phyloP scores from a whole-genome alignment of 2,797 vertebrate species.

The Myotis vivesi region DNA sequence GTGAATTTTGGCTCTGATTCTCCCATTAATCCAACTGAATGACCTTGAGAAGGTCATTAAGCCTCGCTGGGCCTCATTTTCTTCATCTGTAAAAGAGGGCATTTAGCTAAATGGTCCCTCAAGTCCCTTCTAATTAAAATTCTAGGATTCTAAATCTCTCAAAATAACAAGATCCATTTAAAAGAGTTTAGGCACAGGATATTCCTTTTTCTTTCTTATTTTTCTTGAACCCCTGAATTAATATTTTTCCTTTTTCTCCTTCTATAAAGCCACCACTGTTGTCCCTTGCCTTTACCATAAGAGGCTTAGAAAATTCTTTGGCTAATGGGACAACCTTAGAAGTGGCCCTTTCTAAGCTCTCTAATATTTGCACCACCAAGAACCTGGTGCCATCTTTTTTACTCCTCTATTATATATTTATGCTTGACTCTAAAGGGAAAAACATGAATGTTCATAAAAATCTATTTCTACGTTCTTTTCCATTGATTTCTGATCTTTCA shows the following conservation, averaged over 20 bases:
- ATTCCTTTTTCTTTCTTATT: constrained; percentile 11
- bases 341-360: constrained; percentile 11
- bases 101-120: not conserved
- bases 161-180: constrained; percentile 31
- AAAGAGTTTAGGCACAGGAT: not conserved
- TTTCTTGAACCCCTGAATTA: not conserved
- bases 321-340: constrained; percentile 5
- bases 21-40: not conserved
- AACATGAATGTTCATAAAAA: constrained; percentile 44
- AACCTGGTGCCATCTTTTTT: constrained; percentile 5
- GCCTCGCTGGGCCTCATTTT: not conserved
- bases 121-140: constrained; percentile 27
- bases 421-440: constrained; percentile 19
- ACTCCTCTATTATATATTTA: constrained; percentile 31
- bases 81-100: not conserved
- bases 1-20: not conserved
- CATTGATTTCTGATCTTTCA: constrained; percentile 35
- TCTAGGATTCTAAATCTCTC: constrained; percentile 28
- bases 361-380: not conserved
- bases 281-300: not conserved
- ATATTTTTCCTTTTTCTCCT: constrained; percentile 5
- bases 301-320: constrained; percentile 31
- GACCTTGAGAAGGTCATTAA: not conserved
- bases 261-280: not conserved
- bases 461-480: constrained; percentile 42